These are phyloP conservation scores for Aspidapion aeneum DNA, from an alignment of 2,888 invertebrate species.

Conservation along the genomic window DNA sequence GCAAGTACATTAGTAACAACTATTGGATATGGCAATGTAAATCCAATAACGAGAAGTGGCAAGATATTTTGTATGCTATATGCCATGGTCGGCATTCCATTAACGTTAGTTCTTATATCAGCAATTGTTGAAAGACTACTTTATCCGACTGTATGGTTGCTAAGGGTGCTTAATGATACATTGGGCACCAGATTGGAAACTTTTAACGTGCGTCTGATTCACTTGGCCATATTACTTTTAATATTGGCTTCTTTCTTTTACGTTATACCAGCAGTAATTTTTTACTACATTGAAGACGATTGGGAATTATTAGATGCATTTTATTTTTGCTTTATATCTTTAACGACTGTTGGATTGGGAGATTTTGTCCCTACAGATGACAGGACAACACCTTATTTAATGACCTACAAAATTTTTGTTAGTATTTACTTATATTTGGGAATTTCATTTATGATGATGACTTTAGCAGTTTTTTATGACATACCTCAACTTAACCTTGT, in stretches of 20 bases:
- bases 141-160: constrained; percentile 67
- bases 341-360: constrained; percentile 86
- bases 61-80: constrained; percentile 87
- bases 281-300: constrained; percentile 70
- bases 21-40: constrained; percentile 88
- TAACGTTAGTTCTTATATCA: constrained; percentile 78
- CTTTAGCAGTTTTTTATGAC: constrained; percentile 81
- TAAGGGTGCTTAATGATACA: constrained; percentile 65
- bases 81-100: constrained; percentile 80
- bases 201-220: constrained; percentile 72
- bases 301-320: constrained; percentile 86
- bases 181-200: constrained; percentile 71
- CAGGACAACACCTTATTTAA: constrained; percentile 63
- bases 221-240: constrained; percentile 61
- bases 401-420: constrained; percentile 78
- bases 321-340: constrained; percentile 88
- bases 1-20: constrained; percentile 87
- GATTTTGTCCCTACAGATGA: constrained; percentile 87
- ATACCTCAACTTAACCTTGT: constrained; percentile 83
- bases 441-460: constrained; percentile 79
- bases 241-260: constrained; percentile 61
- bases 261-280: constrained; percentile 71
- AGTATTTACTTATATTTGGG: constrained; percentile 82
- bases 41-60: constrained; percentile 80
- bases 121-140: constrained; percentile 79